Evolutionary conservation across 2,888 invertebrate species (phyloP).

Genomic region (Elegia similella): DNA sequence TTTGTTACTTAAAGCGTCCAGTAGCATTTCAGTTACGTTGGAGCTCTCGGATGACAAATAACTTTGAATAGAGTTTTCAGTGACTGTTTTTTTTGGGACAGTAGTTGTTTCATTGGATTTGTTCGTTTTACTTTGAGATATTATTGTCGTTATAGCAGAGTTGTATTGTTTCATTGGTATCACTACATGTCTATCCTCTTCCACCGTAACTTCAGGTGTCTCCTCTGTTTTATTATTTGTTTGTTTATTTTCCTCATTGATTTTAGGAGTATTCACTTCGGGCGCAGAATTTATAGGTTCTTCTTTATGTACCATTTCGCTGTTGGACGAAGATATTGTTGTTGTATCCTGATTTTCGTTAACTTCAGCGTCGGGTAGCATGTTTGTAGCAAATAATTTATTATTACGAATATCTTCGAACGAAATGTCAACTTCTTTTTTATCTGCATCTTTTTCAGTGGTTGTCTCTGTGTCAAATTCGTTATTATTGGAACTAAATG

Average conservation of each 20-base stretch:
- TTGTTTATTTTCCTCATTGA: conserved; percentile 10
- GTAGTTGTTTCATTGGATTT: conserved; percentile 27
- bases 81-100: conserved; percentile 26
- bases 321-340: conserved; percentile 24
- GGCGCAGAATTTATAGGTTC: conserved; percentile 12
- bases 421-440: conserved; percentile 34
- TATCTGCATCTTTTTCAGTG: conserved; percentile 25
- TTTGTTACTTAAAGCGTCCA: conserved; percentile 42
- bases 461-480: conserved; percentile 39
- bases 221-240: background rate
- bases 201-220: background rate
- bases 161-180: background rate
- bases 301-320: conserved; percentile 20
- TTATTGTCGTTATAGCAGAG: background rate
- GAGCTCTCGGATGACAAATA: conserved; percentile 31
- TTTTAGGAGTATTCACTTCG: background rate
- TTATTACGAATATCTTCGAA: conserved; percentile 34
- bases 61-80: conserved; percentile 41
- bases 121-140: background rate
- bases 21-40: conserved; percentile 41
- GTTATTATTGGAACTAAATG: conserved; percentile 47
- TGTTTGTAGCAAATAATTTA: conserved; percentile 20
- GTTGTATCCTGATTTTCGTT: conserved; percentile 24
- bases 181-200: background rate
- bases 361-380: background rate